These are phyloP conservation scores for Epistrophe eligans DNA, from an alignment of 2,888 invertebrate genomes.

Conservation along the genomic window DNA sequence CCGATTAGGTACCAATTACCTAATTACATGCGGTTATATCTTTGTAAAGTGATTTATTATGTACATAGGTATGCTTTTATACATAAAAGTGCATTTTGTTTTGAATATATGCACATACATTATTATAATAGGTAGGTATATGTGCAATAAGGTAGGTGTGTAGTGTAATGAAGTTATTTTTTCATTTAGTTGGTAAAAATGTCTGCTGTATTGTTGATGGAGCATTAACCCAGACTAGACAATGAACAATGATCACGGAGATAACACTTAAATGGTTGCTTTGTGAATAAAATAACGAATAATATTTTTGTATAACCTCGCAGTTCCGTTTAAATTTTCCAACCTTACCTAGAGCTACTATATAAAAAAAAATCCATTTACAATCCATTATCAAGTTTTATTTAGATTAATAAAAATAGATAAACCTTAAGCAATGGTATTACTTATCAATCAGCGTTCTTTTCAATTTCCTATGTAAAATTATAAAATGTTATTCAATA, in stretches of 20 bases:
- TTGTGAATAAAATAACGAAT: not conserved
- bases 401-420: not conserved
- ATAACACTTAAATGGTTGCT: not conserved
- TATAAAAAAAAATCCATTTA: constrained; percentile 32
- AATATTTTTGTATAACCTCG: not conserved
- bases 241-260: not conserved
- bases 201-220: not conserved
- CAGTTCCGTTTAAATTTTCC: not conserved
- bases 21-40: too few species aligned
- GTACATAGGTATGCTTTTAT: too few species aligned
- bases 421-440: not conserved
- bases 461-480: not conserved
- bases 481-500: constrained; percentile 8
- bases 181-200: too few species aligned
- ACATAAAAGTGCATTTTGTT: too few species aligned
- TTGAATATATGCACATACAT: too few species aligned
- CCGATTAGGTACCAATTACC: too few species aligned
- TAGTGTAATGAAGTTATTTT: too few species aligned
- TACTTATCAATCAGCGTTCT: constrained; percentile 4
- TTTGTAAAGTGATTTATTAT: too few species aligned
- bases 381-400: constrained; percentile 34
- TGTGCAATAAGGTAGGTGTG: too few species aligned
- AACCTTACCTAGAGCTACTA: constrained; percentile 49
- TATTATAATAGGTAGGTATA: too few species aligned
- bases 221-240: not conserved